Conservation (phyloP, 2,797 vertebrate species). For the Helarctos malayanus region DNA sequence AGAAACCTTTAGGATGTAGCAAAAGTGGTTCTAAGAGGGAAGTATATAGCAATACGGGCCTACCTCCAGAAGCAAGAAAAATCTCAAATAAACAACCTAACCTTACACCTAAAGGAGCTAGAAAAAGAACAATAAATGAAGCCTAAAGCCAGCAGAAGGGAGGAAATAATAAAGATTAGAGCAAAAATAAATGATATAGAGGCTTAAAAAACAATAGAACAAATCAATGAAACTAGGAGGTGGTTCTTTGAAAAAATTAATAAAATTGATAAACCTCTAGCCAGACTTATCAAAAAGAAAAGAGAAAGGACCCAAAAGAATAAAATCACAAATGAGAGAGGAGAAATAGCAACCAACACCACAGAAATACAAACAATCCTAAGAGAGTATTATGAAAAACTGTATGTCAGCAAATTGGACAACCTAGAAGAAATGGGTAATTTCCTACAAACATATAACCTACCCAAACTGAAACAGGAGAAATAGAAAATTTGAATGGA, state of each 20-base stretch:
- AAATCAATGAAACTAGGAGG: neutral
- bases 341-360: neutral
- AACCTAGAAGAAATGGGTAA: neutral
- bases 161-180: neutral
- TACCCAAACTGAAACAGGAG: neutral
- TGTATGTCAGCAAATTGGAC: neutral
- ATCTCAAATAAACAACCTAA: neutral
- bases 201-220: neutral
- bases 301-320: neutral
- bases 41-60: neutral
- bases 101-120: neutral
- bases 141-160: neutral
- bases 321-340: neutral
- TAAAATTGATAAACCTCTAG: neutral
- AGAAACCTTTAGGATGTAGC: neutral
- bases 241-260: neutral
- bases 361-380: neutral
- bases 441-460: neutral
- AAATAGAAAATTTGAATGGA: neutral
- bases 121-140: neutral
- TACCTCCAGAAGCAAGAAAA: neutral
- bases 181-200: neutral
- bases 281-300: neutral
- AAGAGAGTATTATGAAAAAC: neutral
- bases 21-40: neutral